phyloP scores from a whole-genome alignment of 2,797 vertebrate species.

The Chromis chromis region DNA sequence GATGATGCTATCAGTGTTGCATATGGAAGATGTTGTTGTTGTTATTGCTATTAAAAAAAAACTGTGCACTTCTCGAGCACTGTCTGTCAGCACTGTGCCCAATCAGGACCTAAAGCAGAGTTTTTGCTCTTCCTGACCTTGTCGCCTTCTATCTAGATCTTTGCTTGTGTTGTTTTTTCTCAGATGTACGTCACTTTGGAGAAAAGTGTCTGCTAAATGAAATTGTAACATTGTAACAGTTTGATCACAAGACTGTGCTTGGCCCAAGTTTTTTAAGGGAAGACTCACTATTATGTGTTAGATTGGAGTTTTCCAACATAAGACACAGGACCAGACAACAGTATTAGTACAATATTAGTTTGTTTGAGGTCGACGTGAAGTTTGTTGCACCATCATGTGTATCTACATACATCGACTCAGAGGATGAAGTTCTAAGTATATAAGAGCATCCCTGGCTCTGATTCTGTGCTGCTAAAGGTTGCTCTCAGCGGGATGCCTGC shows the following conservation, averaged over 20 bases:
- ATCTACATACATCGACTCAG: constrained; percentile 30
- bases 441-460: constrained; percentile 45
- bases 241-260: constrained; percentile 1
- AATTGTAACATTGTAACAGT: no score
- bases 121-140: no score
- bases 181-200: no score
- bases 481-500: constrained; percentile 59
- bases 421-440: constrained; percentile 30
- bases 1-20: no score
- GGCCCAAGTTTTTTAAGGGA: not conserved
- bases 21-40: no score
- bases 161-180: no score
- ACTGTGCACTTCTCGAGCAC: no score
- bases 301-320: not conserved
- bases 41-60: no score
- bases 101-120: no score
- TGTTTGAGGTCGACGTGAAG: not conserved
- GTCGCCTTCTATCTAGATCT: no score
- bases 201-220: no score
- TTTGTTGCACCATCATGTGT: constrained; percentile 19
- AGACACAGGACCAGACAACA: not conserved
- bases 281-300: not conserved
- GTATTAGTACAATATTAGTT: not conserved
- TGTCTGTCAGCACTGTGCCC: no score
- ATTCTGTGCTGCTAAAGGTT: constrained; percentile 65